Evolutionary conservation across 2,888 invertebrate genomes (phyloP), one percentile per base, ranked within the genome.

Genomic region (Gastracanthus pulcherrimus): DNA sequence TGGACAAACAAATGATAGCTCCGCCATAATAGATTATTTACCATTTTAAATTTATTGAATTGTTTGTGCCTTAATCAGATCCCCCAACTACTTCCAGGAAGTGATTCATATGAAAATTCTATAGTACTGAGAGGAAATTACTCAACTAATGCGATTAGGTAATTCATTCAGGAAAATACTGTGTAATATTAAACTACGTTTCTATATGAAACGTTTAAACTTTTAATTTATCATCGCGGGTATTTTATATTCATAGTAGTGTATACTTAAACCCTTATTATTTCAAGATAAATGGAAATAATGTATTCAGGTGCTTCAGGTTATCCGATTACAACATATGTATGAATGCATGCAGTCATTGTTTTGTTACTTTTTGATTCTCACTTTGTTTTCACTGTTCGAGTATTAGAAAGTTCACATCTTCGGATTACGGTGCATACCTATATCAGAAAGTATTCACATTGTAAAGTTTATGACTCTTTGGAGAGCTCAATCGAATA

Each of bases 31-130:
- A 19, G 51, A 16, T 51, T 13, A 19, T 51, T 51, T 16, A 34
- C 48, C 48, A 69, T 69, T 69, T 69, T 69, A 29, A 31, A 69
- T 69, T 48, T 31, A n/a, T 48, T 45, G 16, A 45, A 23, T 38
- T 19, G 26, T n/a, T 38, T 19, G 26, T n/a, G 6, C 45, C 26
- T 69, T 26, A 23, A 38, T 26, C 31, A 13, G 1, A 11, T 55
- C 13, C 1, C 19, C 3, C 11, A 23, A 45, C 29, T 13, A 31
- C 34, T 70, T 51, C 13, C 34, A 29, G 19, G 69, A 51, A 51
- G 34, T 70, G 34, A 38, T 67, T 67, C 26, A 26, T 55, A 55
- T 55, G 55, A 55, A 55, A 55, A 45, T n/a, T 45, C 45, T 64
- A 19, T n/a, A 19, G 31, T 26, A 60, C 58, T 13, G 5, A 45